Evolutionary conservation across 2,797 vertebrate genomes (phyloP), one percentile per base, ranked within the genome.

Genomic region (Acanthopagrus latus): DNA sequence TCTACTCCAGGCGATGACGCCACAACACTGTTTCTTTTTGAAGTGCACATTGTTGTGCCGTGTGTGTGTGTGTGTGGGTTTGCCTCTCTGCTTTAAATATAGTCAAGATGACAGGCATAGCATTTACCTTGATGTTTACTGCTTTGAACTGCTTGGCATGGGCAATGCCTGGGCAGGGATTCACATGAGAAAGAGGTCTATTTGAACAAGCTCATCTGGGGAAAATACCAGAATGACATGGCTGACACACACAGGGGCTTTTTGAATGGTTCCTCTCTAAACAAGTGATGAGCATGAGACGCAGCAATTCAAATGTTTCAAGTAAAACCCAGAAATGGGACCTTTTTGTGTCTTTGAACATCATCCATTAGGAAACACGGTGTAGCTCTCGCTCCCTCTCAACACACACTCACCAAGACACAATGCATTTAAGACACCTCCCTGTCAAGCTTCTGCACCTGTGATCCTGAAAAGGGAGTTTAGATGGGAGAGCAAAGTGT

Each of bases 171-270:
- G 86, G 82, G 84, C 88, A 88, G 83, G 86, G 87, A 89, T 86
- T 89, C 88, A 88, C 85, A 91, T 82, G 84, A 91, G 86, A 90
- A 89, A 81, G 71, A 85, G 83, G 76, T 88, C 90, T 93, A 92
- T 95, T 95, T 94, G 91, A 95, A 94, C 92, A 90, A 93, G 93
- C 93, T 94, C 94, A 94, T 95, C 93, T 93, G 88, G 82, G 78
- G 88, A 88, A 86, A 91, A 93, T 81, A 91, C 79, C 75, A 84
- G 81, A 86, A 92, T 88, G 89, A 94, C 93, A 93, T 85, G 86
- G 83, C 83, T 89, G 91, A 93, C 89, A 91, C 88, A 91, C 84
- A 89, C 86, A 85, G 80, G 50, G 81, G 81, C 83, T 86, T 87
- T 88, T 87, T 88, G 88, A 92, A 89, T 89, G 89, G 88, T 78